phyloP scores from a whole-genome alignment of 2,888 invertebrate species.

The Alentia gelatinosa region DNA sequence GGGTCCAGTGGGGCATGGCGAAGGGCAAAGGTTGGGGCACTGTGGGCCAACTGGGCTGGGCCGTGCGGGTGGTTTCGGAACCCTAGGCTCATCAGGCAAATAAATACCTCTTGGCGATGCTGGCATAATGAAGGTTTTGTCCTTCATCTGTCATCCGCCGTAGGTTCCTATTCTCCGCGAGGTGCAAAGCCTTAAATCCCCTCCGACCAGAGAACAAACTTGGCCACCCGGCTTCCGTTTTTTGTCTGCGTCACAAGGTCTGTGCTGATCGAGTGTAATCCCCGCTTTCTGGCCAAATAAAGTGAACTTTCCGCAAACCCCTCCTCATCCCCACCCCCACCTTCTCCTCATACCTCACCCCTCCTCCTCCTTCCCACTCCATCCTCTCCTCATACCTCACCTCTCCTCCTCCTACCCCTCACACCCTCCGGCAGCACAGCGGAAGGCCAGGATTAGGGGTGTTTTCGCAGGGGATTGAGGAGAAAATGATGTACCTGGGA shows the following conservation, averaged over 20 bases:
- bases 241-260: neutral
- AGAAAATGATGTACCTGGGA: neutral
- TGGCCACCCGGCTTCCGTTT: neutral
- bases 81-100: slow-evolving; percentile 19
- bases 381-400: no score
- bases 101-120: slow-evolving; percentile 33
- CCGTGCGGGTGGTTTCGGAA: neutral
- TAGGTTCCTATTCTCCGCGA: neutral
- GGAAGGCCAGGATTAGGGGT: slow-evolving; percentile 37
- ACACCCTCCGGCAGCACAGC: neutral
- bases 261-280: neutral
- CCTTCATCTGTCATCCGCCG: slow-evolving; percentile 35
- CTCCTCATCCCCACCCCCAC: no score
- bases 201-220: neutral
- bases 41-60: neutral
- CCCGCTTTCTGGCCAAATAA: neutral
- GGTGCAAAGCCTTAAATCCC: slow-evolving; percentile 40
- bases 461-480: slow-evolving; percentile 19
- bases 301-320: slow-evolving; percentile 20
- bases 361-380: no score
- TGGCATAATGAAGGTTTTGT: slow-evolving; percentile 13
- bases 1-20: neutral
- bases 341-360: no score
- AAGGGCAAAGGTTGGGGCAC: slow-evolving; percentile 18
- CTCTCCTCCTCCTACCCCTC: no score